Conservation (phyloP, 2,797 vertebrate genomes). For the Alca torda region DNA sequence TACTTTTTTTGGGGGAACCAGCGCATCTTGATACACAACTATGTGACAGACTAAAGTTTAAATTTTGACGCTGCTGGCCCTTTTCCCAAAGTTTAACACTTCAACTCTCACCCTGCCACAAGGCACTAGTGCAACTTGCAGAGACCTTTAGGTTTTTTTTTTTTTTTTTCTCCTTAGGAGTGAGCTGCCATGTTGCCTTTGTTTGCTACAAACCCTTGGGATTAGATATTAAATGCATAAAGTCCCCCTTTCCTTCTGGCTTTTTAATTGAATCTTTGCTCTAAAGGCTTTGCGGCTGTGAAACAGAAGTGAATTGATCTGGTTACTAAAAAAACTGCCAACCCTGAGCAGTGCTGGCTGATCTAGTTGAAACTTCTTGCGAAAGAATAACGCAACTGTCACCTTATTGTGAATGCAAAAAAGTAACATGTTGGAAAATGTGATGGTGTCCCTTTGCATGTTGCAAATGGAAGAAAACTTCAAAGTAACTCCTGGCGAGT, state of each 20-base stretch:
- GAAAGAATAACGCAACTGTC: neutral
- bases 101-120: neutral
- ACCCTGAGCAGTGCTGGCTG: neutral
- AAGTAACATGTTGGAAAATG: neutral
- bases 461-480: slow-evolving; percentile 1
- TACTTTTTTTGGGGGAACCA: neutral
- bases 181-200: slow-evolving; percentile 68
- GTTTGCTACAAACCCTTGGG: slow-evolving; percentile 29
- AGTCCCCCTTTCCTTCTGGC: neutral
- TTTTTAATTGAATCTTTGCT: neutral
- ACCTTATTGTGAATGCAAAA: neutral
- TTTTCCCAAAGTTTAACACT: neutral
- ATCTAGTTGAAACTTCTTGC: neutral
- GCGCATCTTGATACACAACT: accelerated
- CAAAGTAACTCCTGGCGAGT: neutral
- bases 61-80: neutral
- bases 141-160: neutral
- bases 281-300: neutral
- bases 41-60: accelerated
- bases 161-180: neutral
- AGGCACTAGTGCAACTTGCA: neutral
- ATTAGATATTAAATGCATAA: neutral
- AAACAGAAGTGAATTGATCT: neutral
- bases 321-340: neutral
- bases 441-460: neutral